A percentile compares a stretch with the other conserved stretches of the same genome.
These are phyloP conservation scores for Drosophila ambigua DNA, from an alignment of 1,140 invertebrate species.

Conservation along the genomic window DNA sequence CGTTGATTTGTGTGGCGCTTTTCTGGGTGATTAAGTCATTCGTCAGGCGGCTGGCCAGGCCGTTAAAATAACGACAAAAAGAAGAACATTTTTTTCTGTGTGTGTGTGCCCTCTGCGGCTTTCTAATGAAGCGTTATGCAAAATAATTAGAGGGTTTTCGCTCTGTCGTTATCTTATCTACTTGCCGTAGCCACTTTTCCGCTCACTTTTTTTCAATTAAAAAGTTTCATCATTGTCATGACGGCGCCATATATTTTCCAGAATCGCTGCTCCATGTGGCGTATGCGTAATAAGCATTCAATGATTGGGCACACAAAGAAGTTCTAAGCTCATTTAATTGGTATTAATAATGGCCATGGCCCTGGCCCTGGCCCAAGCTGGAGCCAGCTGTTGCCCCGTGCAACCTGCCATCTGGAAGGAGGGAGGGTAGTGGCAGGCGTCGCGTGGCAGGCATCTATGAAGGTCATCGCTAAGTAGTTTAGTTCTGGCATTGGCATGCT, in stretches of 20 bases:
- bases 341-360: constrained; percentile 47
- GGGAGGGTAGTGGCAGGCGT: neutral
- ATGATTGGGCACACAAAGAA: constrained; percentile 47
- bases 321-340: constrained; percentile 55
- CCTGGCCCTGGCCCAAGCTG: neutral
- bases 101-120: constrained; percentile 2
- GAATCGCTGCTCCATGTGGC: constrained; percentile 24
- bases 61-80: constrained; percentile 15
- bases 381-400: constrained; percentile 36
- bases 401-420: constrained; percentile 9
- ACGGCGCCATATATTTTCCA: constrained; percentile 47
- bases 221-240: constrained; percentile 58
- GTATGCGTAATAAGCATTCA: constrained; percentile 64
- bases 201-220: constrained; percentile 60
- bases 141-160: constrained; percentile 64
- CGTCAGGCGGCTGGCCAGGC: constrained; percentile 51
- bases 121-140: constrained; percentile 68
- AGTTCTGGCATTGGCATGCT: constrained; percentile 48
- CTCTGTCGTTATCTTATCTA: constrained; percentile 9
- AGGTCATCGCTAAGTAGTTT: constrained; percentile 57
- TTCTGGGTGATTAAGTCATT: constrained; percentile 80
- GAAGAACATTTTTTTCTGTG: constrained; percentile 4
- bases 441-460: constrained; percentile 15
- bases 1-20: constrained; percentile 76
- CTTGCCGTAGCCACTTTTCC: constrained; percentile 14